phyloP scores from a whole-genome alignment of 2,113 vertebrate species.

The Raja brachyura region DNA sequence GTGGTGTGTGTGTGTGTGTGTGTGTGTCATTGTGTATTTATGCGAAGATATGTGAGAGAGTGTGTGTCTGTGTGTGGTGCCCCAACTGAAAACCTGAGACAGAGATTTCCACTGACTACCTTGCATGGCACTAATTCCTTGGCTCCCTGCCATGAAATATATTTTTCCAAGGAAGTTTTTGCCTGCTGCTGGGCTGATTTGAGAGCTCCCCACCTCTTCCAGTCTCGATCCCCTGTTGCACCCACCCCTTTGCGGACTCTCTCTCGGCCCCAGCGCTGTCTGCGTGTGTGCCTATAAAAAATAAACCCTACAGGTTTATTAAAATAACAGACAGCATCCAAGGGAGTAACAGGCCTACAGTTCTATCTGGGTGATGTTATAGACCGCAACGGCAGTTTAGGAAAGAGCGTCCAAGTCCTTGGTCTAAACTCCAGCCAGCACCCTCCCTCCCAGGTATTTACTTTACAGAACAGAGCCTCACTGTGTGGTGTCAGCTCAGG shows the following conservation, averaged over 20 bases:
- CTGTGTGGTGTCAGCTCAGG: not conserved
- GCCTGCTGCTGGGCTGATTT: not conserved
- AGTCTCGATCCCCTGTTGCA: not conserved
- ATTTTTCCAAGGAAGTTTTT: conserved; percentile 13
- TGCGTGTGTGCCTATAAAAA: not conserved
- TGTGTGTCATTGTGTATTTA: not conserved
- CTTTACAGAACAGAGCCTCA: not conserved
- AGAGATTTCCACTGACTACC: not conserved
- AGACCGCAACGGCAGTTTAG: conserved; percentile 10
- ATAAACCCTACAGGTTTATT: not conserved
- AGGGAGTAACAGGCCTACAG: not conserved
- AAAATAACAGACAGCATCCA: not conserved
- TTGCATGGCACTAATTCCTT: not conserved
- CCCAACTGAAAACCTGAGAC: not conserved
- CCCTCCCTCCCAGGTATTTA: conserved; percentile 23
- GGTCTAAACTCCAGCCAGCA: not conserved
- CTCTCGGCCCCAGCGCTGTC: not conserved
- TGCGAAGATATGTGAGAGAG: not conserved
- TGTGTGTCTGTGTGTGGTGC: conserved; percentile 1
- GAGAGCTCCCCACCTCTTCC: not conserved
- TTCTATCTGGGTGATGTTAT: conserved; percentile 24
- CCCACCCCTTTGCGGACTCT: not conserved
- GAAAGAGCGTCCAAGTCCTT: not conserved
- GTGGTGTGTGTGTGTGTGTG: not conserved
- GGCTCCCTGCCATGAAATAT: not conserved